Conservation (phyloP, 2,888 invertebrate genomes). For the Ophion ellenae region DNA sequence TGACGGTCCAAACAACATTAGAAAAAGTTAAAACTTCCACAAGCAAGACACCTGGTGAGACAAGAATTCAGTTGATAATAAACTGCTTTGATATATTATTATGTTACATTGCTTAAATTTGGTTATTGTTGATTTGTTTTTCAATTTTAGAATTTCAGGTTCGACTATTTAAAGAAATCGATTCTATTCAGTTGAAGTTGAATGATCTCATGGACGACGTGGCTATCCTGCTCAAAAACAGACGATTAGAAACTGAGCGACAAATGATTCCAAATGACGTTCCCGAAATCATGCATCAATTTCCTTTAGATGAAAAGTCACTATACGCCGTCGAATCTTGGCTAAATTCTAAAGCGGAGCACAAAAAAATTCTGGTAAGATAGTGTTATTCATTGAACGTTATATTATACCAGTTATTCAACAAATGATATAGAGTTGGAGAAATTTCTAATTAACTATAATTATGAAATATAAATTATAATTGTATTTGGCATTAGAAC, state of each 20-base stretch:
- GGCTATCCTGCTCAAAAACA: too few relatives aligned
- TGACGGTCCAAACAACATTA: conserved; percentile 3
- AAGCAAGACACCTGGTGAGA: conserved; percentile 6
- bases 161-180: conserved; percentile 9
- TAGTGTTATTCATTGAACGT: conserved; percentile 5
- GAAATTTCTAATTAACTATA: conserved; percentile 6
- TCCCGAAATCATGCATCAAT: not conserved
- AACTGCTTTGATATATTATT: conserved; percentile 11
- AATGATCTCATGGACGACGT: conserved; percentile 1
- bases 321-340: conserved; percentile 13
- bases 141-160: conserved; percentile 11
- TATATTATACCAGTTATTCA: conserved; percentile 8
- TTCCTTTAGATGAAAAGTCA: conserved; percentile 6
- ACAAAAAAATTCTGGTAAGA: not conserved
- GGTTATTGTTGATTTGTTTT: conserved; percentile 1
- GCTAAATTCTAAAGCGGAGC: conserved; percentile 10
- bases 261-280: too few relatives aligned
- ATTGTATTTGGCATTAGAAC: conserved; percentile 12
- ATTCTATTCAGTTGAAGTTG: not conserved
- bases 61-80: conserved; percentile 10
- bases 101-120: conserved; percentile 6
- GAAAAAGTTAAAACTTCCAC: conserved; percentile 1
- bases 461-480: conserved; percentile 10
- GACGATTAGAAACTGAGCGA: too few relatives aligned
- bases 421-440: conserved; percentile 6